Percentiles rank a stretch among this genome's conserved stretches.
Evolutionary conservation across 2,888 invertebrate genomes (phyloP).

Genomic region (Heliconius hortense): DNA sequence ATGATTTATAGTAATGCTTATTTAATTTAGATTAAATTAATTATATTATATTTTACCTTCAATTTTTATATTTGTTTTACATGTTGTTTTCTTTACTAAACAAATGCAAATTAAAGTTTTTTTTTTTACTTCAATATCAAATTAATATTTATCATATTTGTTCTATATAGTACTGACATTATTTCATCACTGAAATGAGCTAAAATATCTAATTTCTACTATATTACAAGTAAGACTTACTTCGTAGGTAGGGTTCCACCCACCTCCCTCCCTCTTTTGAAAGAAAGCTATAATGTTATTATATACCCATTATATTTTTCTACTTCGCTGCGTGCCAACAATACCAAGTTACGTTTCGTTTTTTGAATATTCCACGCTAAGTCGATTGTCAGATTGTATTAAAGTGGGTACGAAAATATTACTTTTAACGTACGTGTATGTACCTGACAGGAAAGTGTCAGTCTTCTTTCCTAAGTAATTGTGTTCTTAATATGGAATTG

Average conservation of each 20-base stretch:
- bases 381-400: slow-evolving; percentile 38
- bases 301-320: slow-evolving; percentile 51
- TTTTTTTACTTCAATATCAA: background rate
- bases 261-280: slow-evolving; percentile 23
- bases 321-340: slow-evolving; percentile 43
- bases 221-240: slow-evolving; percentile 26
- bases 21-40: no score
- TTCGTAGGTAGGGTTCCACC: slow-evolving; percentile 25
- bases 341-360: slow-evolving; percentile 33
- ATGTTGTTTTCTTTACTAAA: background rate
- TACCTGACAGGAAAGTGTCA: slow-evolving; percentile 24
- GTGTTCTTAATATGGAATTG: background rate
- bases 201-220: slow-evolving; percentile 23
- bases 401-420: slow-evolving; percentile 28
- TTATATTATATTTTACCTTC: no score
- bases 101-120: background rate
- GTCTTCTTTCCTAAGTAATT: background rate
- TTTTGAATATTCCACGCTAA: slow-evolving; percentile 35
- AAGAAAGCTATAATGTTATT: slow-evolving; percentile 49
- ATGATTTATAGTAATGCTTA: no score
- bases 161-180: background rate
- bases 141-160: background rate
- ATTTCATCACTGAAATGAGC: slow-evolving; percentile 18
- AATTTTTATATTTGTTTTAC: background rate
- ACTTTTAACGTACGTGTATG: slow-evolving; percentile 11